phyloP scores from a whole-genome alignment of 2,797 vertebrate genomes.

The Loriculus beryllinus region DNA sequence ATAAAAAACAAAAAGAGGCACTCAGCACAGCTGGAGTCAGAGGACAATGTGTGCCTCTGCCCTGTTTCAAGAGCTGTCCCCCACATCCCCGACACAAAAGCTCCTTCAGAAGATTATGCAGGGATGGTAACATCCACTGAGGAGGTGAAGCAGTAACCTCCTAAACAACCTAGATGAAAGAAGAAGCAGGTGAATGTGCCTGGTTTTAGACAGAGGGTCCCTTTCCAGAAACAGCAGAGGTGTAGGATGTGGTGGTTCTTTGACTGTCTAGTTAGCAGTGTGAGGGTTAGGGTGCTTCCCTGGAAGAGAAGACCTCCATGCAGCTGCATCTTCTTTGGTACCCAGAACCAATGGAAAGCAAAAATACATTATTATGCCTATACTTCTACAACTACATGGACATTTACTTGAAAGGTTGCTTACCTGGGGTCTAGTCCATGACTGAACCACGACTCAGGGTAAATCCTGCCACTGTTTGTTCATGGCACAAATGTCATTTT shows the following conservation, averaged over 20 bases:
- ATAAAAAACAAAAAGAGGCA: accelerated
- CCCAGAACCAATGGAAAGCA: background rate
- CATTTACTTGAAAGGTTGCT: background rate
- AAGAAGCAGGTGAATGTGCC: background rate
- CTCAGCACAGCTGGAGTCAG: background rate
- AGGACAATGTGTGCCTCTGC: accelerated
- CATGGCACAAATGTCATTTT: background rate
- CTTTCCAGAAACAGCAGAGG: background rate
- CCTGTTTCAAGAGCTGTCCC: background rate
- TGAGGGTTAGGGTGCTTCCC: accelerated
- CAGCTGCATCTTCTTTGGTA: background rate
- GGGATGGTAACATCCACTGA: background rate
- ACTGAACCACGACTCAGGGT: background rate
- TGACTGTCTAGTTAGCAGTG: background rate
- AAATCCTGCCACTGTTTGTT: background rate
- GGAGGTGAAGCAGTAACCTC: background rate
- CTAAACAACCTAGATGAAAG: background rate
- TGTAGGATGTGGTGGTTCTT: background rate
- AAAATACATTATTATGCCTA: background rate
- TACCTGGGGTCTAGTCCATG: background rate
- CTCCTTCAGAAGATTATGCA: background rate
- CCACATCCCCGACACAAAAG: background rate
- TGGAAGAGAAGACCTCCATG: background rate
- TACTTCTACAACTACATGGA: background rate
- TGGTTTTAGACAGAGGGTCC: background rate